phyloP scores from a whole-genome alignment of 2,113 vertebrate genomes.

The Chroicocephalus ridibundus region DNA sequence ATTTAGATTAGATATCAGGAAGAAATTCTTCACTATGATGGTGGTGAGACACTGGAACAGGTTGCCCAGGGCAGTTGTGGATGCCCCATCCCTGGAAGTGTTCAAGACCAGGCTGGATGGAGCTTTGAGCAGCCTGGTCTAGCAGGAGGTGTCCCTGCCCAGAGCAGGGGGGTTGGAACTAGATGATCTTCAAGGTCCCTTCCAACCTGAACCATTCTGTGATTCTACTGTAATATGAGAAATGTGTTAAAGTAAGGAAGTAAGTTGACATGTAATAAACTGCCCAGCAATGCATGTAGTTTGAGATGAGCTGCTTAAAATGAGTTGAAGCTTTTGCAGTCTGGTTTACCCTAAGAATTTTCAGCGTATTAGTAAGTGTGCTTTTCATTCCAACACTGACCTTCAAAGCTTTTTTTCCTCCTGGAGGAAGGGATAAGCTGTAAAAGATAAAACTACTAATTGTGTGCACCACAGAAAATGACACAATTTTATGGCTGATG shows the following conservation, averaged over 20 bases:
- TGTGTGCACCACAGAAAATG: background rate
- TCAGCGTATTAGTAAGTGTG: background rate
- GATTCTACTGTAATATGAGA: background rate
- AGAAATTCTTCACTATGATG: background rate
- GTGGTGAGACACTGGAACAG: background rate
- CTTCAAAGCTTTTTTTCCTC: background rate
- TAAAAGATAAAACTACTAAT: background rate
- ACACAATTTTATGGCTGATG: background rate
- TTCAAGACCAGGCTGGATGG: background rate
- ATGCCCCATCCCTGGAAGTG: background rate
- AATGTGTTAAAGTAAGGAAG: background rate
- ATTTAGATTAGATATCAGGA: background rate
- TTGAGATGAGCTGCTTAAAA: background rate
- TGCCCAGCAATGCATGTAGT: background rate
- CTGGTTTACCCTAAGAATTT: background rate
- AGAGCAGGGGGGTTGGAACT: background rate
- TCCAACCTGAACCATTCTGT: background rate
- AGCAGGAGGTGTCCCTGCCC: background rate
- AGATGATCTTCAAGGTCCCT: background rate
- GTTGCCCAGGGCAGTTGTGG: background rate
- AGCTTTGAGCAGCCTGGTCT: background rate
- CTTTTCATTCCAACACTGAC: background rate
- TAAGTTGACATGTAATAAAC: background rate
- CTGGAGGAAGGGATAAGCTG: background rate
- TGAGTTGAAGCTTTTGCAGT: background rate